Evolutionary conservation across 2,113 vertebrate species (phyloP).

Genomic region (Terrapene triunguis): DNA sequence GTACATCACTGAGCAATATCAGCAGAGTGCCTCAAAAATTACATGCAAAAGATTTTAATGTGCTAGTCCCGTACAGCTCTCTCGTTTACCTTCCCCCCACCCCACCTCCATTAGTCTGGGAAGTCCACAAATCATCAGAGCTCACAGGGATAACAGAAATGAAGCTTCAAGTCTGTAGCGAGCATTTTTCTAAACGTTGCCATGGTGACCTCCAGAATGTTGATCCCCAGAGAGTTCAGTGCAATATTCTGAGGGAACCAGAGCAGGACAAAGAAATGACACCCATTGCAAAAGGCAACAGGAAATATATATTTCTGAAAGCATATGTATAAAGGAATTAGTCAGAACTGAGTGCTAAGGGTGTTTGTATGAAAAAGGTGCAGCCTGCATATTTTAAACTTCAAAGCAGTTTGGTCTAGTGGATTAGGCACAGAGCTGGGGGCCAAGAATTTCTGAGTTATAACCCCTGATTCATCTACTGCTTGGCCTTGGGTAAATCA

Average conservation of each 20-base stretch:
- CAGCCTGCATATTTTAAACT: neutral
- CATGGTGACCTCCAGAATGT: constrained; percentile 70
- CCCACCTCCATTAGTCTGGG: neutral
- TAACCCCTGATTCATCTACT: neutral
- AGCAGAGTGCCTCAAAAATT: constrained; percentile 4
- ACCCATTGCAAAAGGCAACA: constrained; percentile 55
- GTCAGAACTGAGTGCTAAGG: neutral
- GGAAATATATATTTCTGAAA: neutral
- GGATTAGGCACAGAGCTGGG: neutral
- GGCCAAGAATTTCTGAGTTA: neutral
- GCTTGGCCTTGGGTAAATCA: neutral
- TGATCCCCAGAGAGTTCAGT: constrained; percentile 71
- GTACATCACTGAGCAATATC: neutral
- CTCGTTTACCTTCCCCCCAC: neutral
- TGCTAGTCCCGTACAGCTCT: neutral
- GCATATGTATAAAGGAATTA: constrained; percentile 14
- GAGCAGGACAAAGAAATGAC: constrained; percentile 73
- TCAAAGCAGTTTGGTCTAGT: neutral
- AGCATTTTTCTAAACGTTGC: constrained; percentile 68
- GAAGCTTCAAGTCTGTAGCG: constrained; percentile 47
- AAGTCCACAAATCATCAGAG: constrained; percentile 63
- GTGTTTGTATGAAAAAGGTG: neutral
- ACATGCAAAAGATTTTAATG: neutral
- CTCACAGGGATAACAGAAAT: constrained; percentile 40
- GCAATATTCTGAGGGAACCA: constrained; percentile 74